Base-by-base conservation (phyloP, 2,797 vertebrate genomes). In the Fistularia tabacaria region DNA sequence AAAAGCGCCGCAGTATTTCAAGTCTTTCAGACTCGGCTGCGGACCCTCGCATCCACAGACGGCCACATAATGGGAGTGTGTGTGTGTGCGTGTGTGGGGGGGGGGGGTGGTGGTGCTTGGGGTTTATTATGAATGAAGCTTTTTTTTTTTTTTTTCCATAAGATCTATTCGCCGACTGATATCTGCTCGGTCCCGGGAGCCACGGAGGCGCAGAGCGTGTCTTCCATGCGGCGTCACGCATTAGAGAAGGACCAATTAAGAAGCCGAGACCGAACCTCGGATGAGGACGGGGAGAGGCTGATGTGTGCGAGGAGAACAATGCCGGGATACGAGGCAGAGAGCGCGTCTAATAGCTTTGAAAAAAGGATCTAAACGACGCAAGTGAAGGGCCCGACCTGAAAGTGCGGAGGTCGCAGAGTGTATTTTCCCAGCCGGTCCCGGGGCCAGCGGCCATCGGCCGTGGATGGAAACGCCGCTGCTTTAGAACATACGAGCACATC, bases 201-300 rank as follows among this genome's bases (percentile, higher is more conserved):
- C 43, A 38, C 9, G 54, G 58, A 75, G 52, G 44, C 60, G 53
- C 59, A 52, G 47, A 76, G 73, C 62, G 58, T 9, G 56, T 77
- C 54, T 60, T 46, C 14, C 36, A 60, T 45, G 25, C 5, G 52
- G 51, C 60, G 62, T 70, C 69, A 70, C 73, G 69, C 66, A 70
- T 83, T 77, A 84, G 78, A 66, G 81, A 79, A 78, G 60, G 62
- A 74, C 61, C 73, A 83, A 85, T 82, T 84, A 80, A 58, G 66
- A 70, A 55, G 64, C 7, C 7, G 51, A 74, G 69, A 77, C 57
- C 56, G 52, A 64, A 39, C 54, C 51, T 56, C 0, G 56, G 72
- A 63, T 61, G 54, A 54, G 56, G 62, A 62, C 8, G 46, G 75
- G 47, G 50, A 71, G 69, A 66, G 59, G 60, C 50, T 57, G 59